Conservation (phyloP, 2,888 invertebrate species). For the Lycocerus yunnanus region DNA sequence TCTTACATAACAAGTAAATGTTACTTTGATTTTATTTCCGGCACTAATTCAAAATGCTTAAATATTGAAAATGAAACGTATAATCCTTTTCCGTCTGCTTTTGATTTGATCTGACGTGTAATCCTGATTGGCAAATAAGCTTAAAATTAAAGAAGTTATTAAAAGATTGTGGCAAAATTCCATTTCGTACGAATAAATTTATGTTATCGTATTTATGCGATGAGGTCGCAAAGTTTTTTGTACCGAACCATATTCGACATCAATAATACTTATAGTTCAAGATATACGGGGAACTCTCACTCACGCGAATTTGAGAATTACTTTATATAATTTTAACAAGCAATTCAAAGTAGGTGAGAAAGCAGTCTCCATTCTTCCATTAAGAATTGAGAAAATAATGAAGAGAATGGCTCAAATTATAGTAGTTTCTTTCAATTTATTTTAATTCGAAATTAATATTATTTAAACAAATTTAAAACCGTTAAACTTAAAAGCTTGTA, state of each 20-base stretch:
- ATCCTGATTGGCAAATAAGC: neutral
- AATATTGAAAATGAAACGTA: neutral
- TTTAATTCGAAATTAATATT: neutral
- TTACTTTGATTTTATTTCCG: conserved; percentile 14
- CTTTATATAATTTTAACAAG: neutral
- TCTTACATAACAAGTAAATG: conserved; percentile 6
- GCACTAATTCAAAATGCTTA: conserved; percentile 7
- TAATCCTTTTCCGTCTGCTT: neutral
- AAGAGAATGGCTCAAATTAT: neutral
- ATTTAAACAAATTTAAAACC: conserved; percentile 4
- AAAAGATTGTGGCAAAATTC: neutral
- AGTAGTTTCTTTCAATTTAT: neutral
- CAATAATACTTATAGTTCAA: too few species aligned
- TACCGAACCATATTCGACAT: neutral
- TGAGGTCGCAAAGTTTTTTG: neutral
- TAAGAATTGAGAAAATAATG: neutral
- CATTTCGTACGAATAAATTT: neutral
- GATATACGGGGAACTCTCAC: neutral
- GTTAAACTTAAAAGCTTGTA: neutral
- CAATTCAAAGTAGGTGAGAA: neutral
- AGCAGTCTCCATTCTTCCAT: neutral
- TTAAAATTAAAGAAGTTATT: neutral
- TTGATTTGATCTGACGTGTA: neutral
- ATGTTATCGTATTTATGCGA: too few species aligned
- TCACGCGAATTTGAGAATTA: neutral